A percentile compares a stretch with the other conserved stretches of the same genome.
phyloP scores from a whole-genome alignment of 1,140 invertebrate genomes.

The Tetragnatha versicolor region DNA sequence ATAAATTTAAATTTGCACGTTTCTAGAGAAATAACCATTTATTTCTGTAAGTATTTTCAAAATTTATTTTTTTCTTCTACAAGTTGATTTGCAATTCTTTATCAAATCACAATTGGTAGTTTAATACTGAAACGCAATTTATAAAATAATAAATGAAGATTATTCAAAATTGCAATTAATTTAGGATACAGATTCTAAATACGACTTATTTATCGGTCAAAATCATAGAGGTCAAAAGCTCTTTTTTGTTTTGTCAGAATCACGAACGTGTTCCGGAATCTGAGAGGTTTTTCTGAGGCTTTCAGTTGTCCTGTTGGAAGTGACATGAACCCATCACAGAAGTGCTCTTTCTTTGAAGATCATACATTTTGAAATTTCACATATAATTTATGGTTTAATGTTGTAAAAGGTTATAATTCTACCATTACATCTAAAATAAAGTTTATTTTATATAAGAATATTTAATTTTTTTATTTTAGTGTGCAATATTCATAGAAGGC shows the following conservation, averaged over 20 bases:
- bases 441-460: not conserved
- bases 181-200: no score
- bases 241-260: not conserved
- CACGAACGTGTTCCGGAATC: not conserved
- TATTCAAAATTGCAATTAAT: no score
- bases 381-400: not conserved
- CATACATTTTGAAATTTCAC: not conserved
- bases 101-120: no score
- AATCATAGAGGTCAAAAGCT: not conserved
- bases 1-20: no score
- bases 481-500: not conserved
- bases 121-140: no score
- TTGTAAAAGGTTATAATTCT: not conserved
- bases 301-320: not conserved
- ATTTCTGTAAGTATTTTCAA: no score
- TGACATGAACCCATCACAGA: not conserved
- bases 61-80: no score
- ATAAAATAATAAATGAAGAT: no score
- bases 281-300: conserved; percentile 8
- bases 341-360: not conserved
- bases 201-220: no score
- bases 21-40: no score
- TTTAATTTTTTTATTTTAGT: not conserved
- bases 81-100: no score
- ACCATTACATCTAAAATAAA: not conserved